Base-by-base conservation (phyloP, 2,888 invertebrate species). In the Unio delphinus region DNA sequence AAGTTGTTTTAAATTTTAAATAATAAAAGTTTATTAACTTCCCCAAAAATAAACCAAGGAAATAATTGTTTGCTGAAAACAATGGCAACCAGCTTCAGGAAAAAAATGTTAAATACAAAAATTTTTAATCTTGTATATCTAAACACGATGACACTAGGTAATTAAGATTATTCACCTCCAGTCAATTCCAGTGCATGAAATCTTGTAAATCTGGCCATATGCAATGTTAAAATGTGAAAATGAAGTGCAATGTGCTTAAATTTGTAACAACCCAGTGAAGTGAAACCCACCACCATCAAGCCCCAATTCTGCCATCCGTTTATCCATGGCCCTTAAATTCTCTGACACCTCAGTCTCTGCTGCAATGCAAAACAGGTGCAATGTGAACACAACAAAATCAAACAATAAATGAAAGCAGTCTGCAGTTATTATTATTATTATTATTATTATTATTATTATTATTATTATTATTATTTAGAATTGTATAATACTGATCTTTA, bases 251-350 rank as follows among this genome's bases (percentile, higher is more conserved):
- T 20, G 26, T 28, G n/a, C 55, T 26, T 26, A 64, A 55, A 30
- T 28, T 55, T 8, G 28, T 30, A 26, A 67, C 60, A 56, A 61
- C 54, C 7, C 23, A 55, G 34, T 70, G 57, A 58, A 28, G 15
- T 45, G 17, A 59, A 64, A 78, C 78, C 80, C 74, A 81, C 81
- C 80, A 80, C 81, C 79, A 80, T 86, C 86, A 58, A 88, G 77
- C 60, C 86, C 88, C 11, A 88, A 73, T 66, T 86, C 87, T 45
- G 82, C 81, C 81, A 88, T 83, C 61, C 83, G 76, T 73, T 84
- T 82, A 74, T 87, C 87, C 72, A 88, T 81, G 28, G 83, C 80
- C 66, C 86, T 75, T 60, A 87, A 73, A 67, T 80, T 83, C 55
- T 80, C 78, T 55, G 81, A 80, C 26, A 74, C 58, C 11, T 78